Conservation (phyloP, 1,140 invertebrate genomes). For the Eciton burchellii region DNA sequence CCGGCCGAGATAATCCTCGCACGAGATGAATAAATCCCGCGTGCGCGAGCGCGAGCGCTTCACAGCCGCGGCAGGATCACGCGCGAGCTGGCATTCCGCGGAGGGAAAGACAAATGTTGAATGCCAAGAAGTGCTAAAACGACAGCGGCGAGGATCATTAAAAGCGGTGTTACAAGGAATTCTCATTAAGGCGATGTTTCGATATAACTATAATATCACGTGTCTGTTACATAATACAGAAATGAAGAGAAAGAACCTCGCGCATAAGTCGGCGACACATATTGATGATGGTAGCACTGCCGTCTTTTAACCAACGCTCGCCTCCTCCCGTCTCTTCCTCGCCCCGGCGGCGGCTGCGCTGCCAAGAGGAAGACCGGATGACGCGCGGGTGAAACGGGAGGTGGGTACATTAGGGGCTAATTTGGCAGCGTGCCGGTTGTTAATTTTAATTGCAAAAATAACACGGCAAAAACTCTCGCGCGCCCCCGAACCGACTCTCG, state of each 20-base stretch:
- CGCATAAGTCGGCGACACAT: constrained; percentile 71
- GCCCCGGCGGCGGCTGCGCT: constrained; percentile 34
- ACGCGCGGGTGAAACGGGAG: constrained; percentile 63
- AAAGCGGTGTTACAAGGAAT: constrained; percentile 58
- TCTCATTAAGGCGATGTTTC: constrained; percentile 61
- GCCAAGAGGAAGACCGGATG: constrained; percentile 64
- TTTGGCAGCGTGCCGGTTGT: constrained; percentile 83
- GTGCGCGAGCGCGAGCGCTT: not conserved
- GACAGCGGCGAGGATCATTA: constrained; percentile 53
- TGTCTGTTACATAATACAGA: constrained; percentile 67
- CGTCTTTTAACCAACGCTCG: constrained; percentile 64
- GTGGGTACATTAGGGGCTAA: constrained; percentile 82
- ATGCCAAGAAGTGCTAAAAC: constrained; percentile 54
- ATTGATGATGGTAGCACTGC: constrained; percentile 68
- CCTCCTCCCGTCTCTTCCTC: constrained; percentile 34
- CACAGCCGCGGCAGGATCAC: constrained; percentile 1
- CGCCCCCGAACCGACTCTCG: constrained; percentile 41
- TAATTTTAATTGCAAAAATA: constrained; percentile 85
- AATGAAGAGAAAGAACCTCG: constrained; percentile 65
- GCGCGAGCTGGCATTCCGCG: not conserved
- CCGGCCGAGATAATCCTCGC: not conserved
- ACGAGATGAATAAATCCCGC: not conserved
- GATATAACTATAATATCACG: constrained; percentile 62
- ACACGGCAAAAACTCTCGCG: constrained; percentile 73
- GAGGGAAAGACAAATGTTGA: constrained; percentile 42